Evolutionary conservation across 2,888 invertebrate species (phyloP).

Genomic region (Andrena haemorrhoa): DNA sequence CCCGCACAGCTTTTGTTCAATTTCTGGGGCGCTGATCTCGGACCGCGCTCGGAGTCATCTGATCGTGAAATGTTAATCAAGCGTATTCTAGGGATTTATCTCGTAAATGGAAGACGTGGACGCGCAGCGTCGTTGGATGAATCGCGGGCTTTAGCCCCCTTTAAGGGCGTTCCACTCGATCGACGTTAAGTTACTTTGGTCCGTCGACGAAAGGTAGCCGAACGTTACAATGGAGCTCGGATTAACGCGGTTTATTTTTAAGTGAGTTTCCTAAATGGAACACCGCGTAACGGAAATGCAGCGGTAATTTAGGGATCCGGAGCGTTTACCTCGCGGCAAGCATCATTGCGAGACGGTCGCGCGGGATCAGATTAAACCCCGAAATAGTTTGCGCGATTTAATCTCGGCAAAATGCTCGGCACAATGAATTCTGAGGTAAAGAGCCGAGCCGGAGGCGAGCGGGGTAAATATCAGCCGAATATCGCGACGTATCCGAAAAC

Average conservation of each 20-base stretch:
- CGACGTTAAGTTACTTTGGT: not conserved
- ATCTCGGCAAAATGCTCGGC: constrained; percentile 26
- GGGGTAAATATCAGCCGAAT: not conserved
- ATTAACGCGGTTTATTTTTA: constrained; percentile 2
- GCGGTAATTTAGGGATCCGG: not conserved
- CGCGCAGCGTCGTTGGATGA: not conserved
- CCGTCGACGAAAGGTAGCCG: not conserved
- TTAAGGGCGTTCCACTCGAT: not conserved
- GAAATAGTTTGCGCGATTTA: constrained; percentile 35
- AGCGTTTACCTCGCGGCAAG: constrained; percentile 4
- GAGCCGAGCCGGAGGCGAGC: not conserved
- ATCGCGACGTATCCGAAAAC: not conserved
- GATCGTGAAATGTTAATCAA: not conserved
- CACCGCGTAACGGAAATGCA: constrained; percentile 1
- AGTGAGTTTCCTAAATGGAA: not conserved
- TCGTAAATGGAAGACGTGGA: not conserved
- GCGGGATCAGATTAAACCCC: constrained; percentile 11
- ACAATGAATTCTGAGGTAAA: constrained; percentile 8
- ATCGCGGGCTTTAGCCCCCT: not conserved
- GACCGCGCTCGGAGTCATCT: too few relatives aligned
- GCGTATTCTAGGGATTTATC: not conserved
- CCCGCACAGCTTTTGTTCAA: not conserved
- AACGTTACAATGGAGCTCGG: not conserved
- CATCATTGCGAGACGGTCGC: constrained; percentile 1
- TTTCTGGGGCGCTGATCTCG: too few relatives aligned